These are phyloP conservation scores for Xanthia togata DNA, from an alignment of 2,888 invertebrate genomes.

Conservation along the genomic window DNA sequence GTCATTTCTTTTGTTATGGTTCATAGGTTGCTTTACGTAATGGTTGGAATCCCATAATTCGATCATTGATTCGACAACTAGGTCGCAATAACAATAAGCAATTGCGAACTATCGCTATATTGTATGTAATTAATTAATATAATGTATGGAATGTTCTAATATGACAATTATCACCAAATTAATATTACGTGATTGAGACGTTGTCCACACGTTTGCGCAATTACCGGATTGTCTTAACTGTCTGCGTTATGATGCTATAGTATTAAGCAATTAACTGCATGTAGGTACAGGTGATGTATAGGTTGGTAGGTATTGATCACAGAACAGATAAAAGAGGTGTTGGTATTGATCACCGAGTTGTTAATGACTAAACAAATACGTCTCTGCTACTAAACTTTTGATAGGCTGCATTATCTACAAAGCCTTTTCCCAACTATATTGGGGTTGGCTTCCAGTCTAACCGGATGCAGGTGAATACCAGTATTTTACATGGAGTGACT, in stretches of 20 bases:
- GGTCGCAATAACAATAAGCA: constrained; percentile 18
- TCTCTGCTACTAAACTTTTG: neutral
- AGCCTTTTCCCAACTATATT: too few relatives aligned
- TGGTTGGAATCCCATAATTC: neutral
- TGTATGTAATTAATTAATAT: constrained; percentile 22
- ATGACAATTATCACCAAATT: constrained; percentile 59
- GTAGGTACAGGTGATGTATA: constrained; percentile 1
- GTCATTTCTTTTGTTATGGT: too few relatives aligned
- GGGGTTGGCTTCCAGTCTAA: too few relatives aligned
- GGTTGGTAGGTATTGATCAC: neutral
- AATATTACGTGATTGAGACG: constrained; percentile 53
- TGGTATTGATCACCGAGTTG: neutral
- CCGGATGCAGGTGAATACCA: too few relatives aligned
- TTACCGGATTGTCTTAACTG: constrained; percentile 37
- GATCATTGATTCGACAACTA: constrained; percentile 11
- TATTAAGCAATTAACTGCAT: constrained; percentile 29
- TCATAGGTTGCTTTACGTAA: neutral
- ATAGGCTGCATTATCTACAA: too few relatives aligned
- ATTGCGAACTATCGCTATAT: constrained; percentile 15
- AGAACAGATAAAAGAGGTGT: too few relatives aligned
- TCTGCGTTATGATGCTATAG: constrained; percentile 10
- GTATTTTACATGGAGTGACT: too few relatives aligned
- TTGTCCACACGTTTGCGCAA: constrained; percentile 42
- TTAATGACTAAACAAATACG: neutral
- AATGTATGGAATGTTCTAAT: constrained; percentile 44